phyloP scores from a whole-genome alignment of 2,888 invertebrate species.

The Drosophila testacea region DNA sequence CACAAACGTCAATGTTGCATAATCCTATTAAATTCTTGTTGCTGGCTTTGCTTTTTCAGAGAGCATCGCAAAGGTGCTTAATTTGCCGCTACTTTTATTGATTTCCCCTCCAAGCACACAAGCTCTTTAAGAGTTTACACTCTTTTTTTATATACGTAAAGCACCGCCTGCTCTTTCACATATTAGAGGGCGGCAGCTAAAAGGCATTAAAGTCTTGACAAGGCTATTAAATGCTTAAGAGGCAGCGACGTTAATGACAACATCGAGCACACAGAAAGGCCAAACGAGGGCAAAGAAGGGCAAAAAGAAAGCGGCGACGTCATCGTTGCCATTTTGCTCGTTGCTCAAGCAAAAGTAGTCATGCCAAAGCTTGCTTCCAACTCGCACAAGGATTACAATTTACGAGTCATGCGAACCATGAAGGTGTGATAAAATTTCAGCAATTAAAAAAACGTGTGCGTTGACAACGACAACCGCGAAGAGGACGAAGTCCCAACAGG shows the following conservation, averaged over 20 bases:
- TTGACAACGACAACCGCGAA: conserved; percentile 69
- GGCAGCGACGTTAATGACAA: conserved; percentile 79
- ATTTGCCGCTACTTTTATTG: conserved; percentile 77
- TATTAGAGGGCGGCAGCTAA: conserved; percentile 71
- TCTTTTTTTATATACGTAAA: conserved; percentile 21
- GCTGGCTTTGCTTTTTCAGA: conserved; percentile 50
- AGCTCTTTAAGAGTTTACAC: conserved; percentile 25
- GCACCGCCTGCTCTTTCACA: conserved; percentile 34
- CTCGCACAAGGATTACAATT: conserved; percentile 78
- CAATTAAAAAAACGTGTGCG: conserved; percentile 81
- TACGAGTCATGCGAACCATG: conserved; percentile 79
- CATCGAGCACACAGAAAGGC: conserved; percentile 56
- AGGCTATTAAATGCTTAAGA: conserved; percentile 82
- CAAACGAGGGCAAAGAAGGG: conserved; percentile 30
- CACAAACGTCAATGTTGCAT: conserved; percentile 68
- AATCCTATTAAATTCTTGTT: conserved; percentile 79
- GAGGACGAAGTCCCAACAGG: conserved; percentile 45
- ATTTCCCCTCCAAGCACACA: conserved; percentile 51
- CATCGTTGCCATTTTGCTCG: conserved; percentile 22
- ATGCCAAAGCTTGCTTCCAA: conserved; percentile 42
- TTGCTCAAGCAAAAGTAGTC: conserved; percentile 52
- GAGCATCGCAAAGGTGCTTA: conserved; percentile 71
- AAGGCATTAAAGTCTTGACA: conserved; percentile 81
- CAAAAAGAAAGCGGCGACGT: conserved; percentile 45
- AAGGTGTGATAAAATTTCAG: conserved; percentile 81